Evolutionary conservation across 2,113 vertebrate species (phyloP).

Genomic region (Polypterus senegalus): DNA sequence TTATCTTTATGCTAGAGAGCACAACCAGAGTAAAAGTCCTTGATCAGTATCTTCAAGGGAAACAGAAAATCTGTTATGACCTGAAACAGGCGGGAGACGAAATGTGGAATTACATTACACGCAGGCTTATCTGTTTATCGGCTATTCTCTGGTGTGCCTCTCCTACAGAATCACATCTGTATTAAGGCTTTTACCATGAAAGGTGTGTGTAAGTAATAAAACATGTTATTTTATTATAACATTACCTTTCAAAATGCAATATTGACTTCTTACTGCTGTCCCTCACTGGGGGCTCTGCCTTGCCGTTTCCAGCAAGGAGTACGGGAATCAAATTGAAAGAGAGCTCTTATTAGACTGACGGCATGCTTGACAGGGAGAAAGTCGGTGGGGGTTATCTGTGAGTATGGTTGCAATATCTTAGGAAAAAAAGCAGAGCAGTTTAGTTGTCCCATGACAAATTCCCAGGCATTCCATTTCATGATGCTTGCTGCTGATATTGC

Average conservation of each 20-base stretch:
- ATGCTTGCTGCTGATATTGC: constrained; percentile 24
- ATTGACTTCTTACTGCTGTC: constrained; percentile 5
- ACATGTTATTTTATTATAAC: constrained; percentile 7
- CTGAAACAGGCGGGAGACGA: constrained; percentile 12
- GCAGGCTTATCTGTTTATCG: constrained; percentile 15
- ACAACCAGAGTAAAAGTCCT: constrained; percentile 10
- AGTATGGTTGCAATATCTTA: background rate
- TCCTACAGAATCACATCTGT: constrained; percentile 2
- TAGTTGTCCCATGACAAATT: constrained; percentile 22
- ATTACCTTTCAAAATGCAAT: constrained; percentile 6
- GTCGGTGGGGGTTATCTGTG: too few species aligned
- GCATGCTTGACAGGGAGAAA: background rate
- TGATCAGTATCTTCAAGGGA: background rate
- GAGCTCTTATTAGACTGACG: background rate
- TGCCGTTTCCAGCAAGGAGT: background rate
- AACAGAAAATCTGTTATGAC: constrained; percentile 1
- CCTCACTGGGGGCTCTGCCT: background rate
- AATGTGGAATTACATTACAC: constrained; percentile 9
- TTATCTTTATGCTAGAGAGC: constrained; percentile 2
- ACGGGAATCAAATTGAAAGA: constrained; percentile 1
- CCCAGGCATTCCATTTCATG: constrained; percentile 20
- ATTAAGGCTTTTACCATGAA: background rate
- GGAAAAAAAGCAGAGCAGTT: constrained; percentile 15
- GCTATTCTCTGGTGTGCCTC: background rate
- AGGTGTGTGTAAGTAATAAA: constrained; percentile 3